Base-by-base conservation (phyloP, 1,140 invertebrate genomes). In the Sarcophaga bullata region DNA sequence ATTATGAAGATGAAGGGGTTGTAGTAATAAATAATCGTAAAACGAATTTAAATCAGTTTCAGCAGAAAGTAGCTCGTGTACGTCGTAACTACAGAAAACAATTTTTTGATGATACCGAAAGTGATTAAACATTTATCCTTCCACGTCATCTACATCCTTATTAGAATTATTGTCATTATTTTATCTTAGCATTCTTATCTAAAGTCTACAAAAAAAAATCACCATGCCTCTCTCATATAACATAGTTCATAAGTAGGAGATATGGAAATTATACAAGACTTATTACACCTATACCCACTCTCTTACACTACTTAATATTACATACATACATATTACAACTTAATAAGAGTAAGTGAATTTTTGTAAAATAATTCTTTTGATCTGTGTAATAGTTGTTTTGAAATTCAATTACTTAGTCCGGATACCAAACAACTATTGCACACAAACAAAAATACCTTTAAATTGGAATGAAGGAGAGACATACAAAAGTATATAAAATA, bases 41-140 rank as follows among this genome's bases (percentile, higher is more conserved):
- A 68, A 68, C 62, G 50, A 76, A 76, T 78, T 83, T 73, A 76
- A 81, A 73, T 47, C 54, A 81, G 13, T 84, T 84, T 58, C 82
- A 85, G 25, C 83, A 84, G 46, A 85, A 85, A 19, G 75, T 83
- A 9, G 83, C 81, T 6, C 52, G 84, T 7, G 80, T 85, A 0
- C 81, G 84, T 13, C 80, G 84, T 19, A 85, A 85, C 58, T 85
- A 85, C 82, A 52, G 83, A 46, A 84, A 85, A 58, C 84, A 83
- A 80, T 85, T 84, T 73, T 73, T 73, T 73, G 84, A 84, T 73
- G 81, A 84, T 73, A 81, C 83, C 13, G 84, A 85, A 75, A 85
- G 84, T 82, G 84, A 85, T 83, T 85, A 83, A 82, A 82, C 37
- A 46, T 7, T 68, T 68, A 75, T 48, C 19, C 11, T 58, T n/a